These are phyloP conservation scores for Tigriopus japonicus DNA, from an alignment of 1,140 invertebrate genomes.

Conservation along the genomic window DNA sequence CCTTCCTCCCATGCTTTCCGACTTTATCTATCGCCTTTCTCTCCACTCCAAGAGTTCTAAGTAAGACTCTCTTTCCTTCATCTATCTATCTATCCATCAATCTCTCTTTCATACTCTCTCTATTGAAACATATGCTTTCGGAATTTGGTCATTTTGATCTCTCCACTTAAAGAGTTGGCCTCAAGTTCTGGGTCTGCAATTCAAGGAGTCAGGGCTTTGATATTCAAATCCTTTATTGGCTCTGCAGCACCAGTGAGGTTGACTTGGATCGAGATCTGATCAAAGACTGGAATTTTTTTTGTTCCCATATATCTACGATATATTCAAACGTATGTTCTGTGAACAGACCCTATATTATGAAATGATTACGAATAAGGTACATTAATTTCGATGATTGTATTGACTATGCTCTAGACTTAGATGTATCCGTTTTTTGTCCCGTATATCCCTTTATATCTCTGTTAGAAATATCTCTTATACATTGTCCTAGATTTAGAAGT, in stretches of 20 bases:
- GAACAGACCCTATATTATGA: slow-evolving; percentile 2
- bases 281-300: slow-evolving; percentile 24
- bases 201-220: not conserved
- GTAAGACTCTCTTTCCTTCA: too few species aligned
- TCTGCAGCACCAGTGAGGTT: not conserved
- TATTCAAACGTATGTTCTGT: slow-evolving; percentile 12
- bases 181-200: not conserved
- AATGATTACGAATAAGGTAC: too few species aligned
- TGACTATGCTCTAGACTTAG: too few species aligned
- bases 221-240: not conserved
- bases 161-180: not conserved
- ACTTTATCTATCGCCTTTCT: too few species aligned
- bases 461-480: too few species aligned
- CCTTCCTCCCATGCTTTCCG: too few species aligned
- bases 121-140: not conserved
- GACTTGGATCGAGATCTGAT: not conserved
- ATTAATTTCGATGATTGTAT: too few species aligned
- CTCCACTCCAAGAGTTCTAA: too few species aligned
- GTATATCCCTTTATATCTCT: too few species aligned
- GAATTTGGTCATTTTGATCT: not conserved
- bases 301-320: slow-evolving; percentile 41
- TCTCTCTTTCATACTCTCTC: not conserved
- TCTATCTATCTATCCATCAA: too few species aligned
- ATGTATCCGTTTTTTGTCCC: too few species aligned
- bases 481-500: too few species aligned